Conservation (phyloP, 2,888 invertebrate species). For the Chloroclysta siterata region DNA sequence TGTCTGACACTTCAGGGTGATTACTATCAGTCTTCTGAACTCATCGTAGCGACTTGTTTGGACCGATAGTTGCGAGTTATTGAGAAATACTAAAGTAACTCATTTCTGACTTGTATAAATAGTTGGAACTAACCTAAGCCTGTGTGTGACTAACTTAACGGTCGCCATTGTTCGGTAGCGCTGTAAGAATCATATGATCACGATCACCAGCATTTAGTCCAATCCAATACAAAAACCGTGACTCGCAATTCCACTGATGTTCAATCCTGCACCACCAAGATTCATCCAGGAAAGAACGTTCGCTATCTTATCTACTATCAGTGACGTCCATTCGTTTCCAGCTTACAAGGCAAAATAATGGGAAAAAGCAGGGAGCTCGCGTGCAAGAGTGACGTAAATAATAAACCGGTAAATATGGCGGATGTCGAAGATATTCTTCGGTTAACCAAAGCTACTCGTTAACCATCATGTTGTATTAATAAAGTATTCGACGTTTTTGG, state of each 20-base stretch:
- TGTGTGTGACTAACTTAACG: too few relatives aligned
- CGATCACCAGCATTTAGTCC: too few relatives aligned
- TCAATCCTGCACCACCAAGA: not conserved
- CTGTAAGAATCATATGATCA: too few relatives aligned
- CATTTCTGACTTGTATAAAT: not conserved
- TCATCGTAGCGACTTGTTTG: too few relatives aligned
- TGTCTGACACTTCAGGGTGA: not conserved
- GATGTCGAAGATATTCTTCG: slow-evolving; percentile 46
- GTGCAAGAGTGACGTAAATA: slow-evolving; percentile 40
- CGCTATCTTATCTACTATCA: not conserved
- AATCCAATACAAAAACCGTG: too few relatives aligned
- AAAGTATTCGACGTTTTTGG: slow-evolving; percentile 49
- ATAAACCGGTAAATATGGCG: slow-evolving; percentile 38
- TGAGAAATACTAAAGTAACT: not conserved
- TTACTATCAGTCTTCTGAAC: too few relatives aligned
- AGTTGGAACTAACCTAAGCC: too few relatives aligned
- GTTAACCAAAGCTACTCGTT: slow-evolving; percentile 61
- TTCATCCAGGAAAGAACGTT: not conserved
- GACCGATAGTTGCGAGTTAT: not conserved
- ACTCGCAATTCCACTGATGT: not conserved
- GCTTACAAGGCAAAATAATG: slow-evolving; percentile 44
- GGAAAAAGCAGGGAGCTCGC: slow-evolving; percentile 46
- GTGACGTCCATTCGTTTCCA: slow-evolving; percentile 5
- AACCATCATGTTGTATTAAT: slow-evolving; percentile 60
- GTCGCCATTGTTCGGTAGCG: too few relatives aligned